Percentiles rank a stretch among this genome's conserved stretches.
phyloP scores from a whole-genome alignment of 2,888 invertebrate genomes.

The Rhagium mordax region DNA sequence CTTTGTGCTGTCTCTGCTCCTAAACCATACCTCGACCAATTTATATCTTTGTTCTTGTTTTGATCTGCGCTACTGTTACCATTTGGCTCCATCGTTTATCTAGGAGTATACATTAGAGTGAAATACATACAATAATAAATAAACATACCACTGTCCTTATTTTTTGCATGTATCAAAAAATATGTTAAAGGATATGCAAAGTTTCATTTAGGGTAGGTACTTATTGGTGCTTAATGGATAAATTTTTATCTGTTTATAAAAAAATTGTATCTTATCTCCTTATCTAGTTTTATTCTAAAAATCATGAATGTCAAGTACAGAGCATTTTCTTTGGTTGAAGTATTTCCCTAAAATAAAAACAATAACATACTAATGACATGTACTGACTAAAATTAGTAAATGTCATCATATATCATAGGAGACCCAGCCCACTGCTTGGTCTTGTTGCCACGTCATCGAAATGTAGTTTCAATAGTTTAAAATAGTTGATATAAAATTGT shows the following conservation, averaged over 20 bases:
- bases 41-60: slow-evolving; percentile 67
- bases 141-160: slow-evolving; percentile 30
- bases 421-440: background rate
- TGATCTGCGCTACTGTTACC: slow-evolving; percentile 45
- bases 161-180: slow-evolving; percentile 39
- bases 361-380: slow-evolving; percentile 20
- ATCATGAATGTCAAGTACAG: slow-evolving; percentile 12
- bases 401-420: background rate
- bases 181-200: slow-evolving; percentile 37
- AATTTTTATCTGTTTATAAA: slow-evolving; percentile 19
- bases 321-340: slow-evolving; percentile 13
- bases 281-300: slow-evolving; percentile 27
- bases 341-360: slow-evolving; percentile 11
- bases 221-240: slow-evolving; percentile 9
- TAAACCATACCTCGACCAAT: slow-evolving; percentile 74
- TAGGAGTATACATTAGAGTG: background rate
- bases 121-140: slow-evolving; percentile 13
- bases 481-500: too few relatives aligned
- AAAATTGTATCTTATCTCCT: slow-evolving; percentile 31
- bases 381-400: background rate
- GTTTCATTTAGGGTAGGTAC: slow-evolving; percentile 18
- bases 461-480: background rate
- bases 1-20: slow-evolving; percentile 70
- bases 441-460: background rate
- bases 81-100: slow-evolving; percentile 52